phyloP scores from a whole-genome alignment of 2,113 vertebrate species.

The Lucifuga dentata region DNA sequence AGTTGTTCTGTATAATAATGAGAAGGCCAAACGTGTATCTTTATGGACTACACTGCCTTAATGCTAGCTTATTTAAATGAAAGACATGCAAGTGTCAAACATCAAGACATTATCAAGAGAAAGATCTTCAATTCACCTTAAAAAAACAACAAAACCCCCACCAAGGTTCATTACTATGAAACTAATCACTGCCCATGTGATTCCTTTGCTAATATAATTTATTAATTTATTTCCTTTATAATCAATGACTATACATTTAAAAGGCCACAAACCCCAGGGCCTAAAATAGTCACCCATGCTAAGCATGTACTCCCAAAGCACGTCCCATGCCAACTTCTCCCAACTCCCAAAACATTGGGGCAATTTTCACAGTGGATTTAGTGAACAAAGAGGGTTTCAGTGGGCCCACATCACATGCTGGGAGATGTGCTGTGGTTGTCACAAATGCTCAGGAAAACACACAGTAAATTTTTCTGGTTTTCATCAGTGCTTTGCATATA shows the following conservation, averaged over 20 bases:
- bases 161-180: background rate
- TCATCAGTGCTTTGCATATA: conserved; percentile 78
- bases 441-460: conserved; percentile 77
- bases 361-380: conserved; percentile 82
- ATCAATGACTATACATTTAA: conserved; percentile 12
- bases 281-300: conserved; percentile 17
- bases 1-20: conserved; percentile 17
- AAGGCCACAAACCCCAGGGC: conserved; percentile 21
- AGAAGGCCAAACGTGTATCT: conserved; percentile 13
- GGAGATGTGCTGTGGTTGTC: conserved; percentile 81
- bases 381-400: conserved; percentile 85
- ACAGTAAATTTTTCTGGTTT: conserved; percentile 73
- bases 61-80: background rate
- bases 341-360: conserved; percentile 61
- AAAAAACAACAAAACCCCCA: no score
- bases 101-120: background rate
- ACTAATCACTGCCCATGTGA: background rate
- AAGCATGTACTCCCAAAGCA: conserved; percentile 15
- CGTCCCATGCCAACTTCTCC: conserved; percentile 46
- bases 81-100: background rate
- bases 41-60: conserved; percentile 9
- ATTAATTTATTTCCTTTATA: background rate
- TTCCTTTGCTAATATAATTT: conserved; percentile 11
- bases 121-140: background rate
- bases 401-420: conserved; percentile 74